Base-by-base conservation (phyloP, 2,113 vertebrate species). In the Fregata magnificens region DNA sequence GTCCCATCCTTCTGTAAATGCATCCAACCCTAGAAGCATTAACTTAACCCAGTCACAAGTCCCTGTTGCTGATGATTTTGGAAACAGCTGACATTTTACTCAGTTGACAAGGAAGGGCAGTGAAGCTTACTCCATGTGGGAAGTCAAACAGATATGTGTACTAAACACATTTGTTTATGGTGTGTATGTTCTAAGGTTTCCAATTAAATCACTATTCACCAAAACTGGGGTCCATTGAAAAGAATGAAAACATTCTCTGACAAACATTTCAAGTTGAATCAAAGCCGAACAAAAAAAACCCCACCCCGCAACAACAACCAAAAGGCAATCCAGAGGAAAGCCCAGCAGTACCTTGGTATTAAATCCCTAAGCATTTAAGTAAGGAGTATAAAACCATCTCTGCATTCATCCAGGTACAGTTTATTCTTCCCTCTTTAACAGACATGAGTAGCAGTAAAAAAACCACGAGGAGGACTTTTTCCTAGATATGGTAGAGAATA, bases 81-180 rank as follows among this genome's bases (percentile, higher is more conserved):
- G 91, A 94, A 97, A 86, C 26, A 91, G 42, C 58, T 94, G 85
- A 91, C 65, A 90, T 90, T 94, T 94, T 62, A 84, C 84, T 90
- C 86, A 87, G 55, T 80, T 95, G 82, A 77, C 90, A 95, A 94
- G 90, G 77, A 97, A 93, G 70, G 94, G 93, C 90, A 97, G 83
- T 74, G 93, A 94, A 93, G 81, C 73, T 94, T 81, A 73, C 73
- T 91, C 62, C 58, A n/a, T 80, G 47, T 83, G 93, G 71, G 59
- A 92, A 93, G 62, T 94, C 88, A 90, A 71, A 88, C 22, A 90
- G 69, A 88, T 56, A 90, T 42, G 29, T 93, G 61, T 72, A 44
- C 67, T 91, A 91, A 95, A 78, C 55, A 82, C 71, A 76, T 56
- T 90, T 77, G 42, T 76, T 88, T 92, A 66, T 78, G 85, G 36